Base-by-base conservation (phyloP, 2,888 invertebrate genomes). In the Lochmaea capreae region DNA sequence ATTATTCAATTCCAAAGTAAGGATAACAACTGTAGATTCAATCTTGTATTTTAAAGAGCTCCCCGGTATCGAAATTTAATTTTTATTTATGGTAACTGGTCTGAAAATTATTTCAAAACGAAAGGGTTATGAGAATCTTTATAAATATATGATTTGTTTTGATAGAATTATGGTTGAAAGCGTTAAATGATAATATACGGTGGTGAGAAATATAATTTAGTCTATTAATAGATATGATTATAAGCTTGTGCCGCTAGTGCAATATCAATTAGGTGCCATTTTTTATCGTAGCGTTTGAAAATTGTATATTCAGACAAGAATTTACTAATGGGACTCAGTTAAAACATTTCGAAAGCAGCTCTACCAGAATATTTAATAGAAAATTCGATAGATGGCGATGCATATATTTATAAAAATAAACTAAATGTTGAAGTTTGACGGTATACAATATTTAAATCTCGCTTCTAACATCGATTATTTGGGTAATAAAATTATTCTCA, bases 31-130 rank as follows among this genome's bases (percentile, higher is more conserved):
- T 9, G 33, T 39, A 9, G 33, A 39, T 39, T 39, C 33, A 39
- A 9, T 39, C 26, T 33, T 22, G 22, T 9, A 14, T 65, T 10
- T 46, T 49, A 9, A 18, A 33, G n/a, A n/a, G 1, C 22, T 18
- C 63, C 62, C 69, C 14, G n/a, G 69, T 69, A 69, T 58, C 9
- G 22, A 18, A 59, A 54, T 68, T 72, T 72, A 65, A 73, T 42
- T 43, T 42, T 70, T 70, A 70, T 73, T 73, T 73, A 73, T 57
- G 73, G 26, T 57, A 59, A 22, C 59, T 59, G 46, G 39, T 43
- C 52, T 57, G 69, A 61, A 73, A 70, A 73, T 73, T 69, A 59
- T 62, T 70, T 70, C 54, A 65, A 73, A 70, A 58, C 65, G 33
- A 71, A 71, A 71, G 71, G 71, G 71, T 69, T 65, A 70, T 43